phyloP scores from a whole-genome alignment of 2,888 invertebrate species.

The Brenthis hecate region DNA sequence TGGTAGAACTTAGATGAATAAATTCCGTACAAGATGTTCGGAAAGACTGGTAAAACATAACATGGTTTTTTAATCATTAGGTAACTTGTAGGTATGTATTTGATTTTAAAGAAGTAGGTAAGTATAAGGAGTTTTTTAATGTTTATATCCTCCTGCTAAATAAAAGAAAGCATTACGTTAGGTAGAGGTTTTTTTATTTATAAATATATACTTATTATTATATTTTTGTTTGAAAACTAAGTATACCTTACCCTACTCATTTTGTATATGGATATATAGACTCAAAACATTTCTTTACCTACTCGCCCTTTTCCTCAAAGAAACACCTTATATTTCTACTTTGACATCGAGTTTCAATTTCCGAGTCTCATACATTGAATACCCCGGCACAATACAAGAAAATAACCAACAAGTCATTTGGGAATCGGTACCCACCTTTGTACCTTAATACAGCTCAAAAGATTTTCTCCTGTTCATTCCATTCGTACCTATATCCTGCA shows the following conservation, averaged over 20 bases:
- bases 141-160: too few relatives aligned
- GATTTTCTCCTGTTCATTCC: constrained; percentile 74
- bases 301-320: constrained; percentile 4
- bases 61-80: background rate
- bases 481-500: constrained; percentile 63
- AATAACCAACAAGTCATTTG: constrained; percentile 70
- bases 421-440: constrained; percentile 65
- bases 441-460: constrained; percentile 75
- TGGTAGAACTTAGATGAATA: constrained; percentile 70
- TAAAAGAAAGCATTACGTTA: too few relatives aligned
- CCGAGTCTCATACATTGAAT: constrained; percentile 53
- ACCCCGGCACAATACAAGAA: constrained; percentile 63
- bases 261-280: background rate
- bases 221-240: too few relatives aligned
- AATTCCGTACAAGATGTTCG: constrained; percentile 63
- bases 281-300: background rate
- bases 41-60: constrained; percentile 60
- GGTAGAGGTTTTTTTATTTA: too few relatives aligned
- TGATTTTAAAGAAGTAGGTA: constrained; percentile 1
- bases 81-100: background rate
- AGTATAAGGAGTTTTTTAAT: too few relatives aligned
- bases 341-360: constrained; percentile 67
- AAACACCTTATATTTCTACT: constrained; percentile 40
- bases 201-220: background rate
- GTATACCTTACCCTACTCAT: background rate